Evolutionary conservation across 2,113 vertebrate species (phyloP).

Genomic region (human (Homo sapiens)): GRCh38 chr9:125789001-125789500

Average conservation of each 20-base stretch:
- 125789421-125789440: neutral
- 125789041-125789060: neutral
- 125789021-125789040: slow-evolving; percentile 25
- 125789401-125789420: neutral
- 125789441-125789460: neutral
- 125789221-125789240: slow-evolving; percentile 19
- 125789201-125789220: neutral
- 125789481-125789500: neutral
- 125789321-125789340: neutral
- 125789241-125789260: neutral
- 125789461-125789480: neutral
- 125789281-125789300: neutral
- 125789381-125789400: neutral
- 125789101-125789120: slow-evolving; percentile 20
- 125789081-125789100: neutral
- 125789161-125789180: slow-evolving; percentile 20
- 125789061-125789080: slow-evolving; percentile 38
- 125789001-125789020: slow-evolving; percentile 39
- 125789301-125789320: neutral
- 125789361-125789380: neutral
- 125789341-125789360: neutral
- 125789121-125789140: slow-evolving; percentile 3
- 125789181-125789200: slow-evolving; percentile 19
- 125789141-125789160: neutral
- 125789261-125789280: slow-evolving; percentile 30